Percentiles rank a stretch among this genome's conserved stretches.
These are phyloP conservation scores for Ridgeia piscesae DNA, from an alignment of 1,140 invertebrate genomes.

Conservation along the genomic window DNA sequence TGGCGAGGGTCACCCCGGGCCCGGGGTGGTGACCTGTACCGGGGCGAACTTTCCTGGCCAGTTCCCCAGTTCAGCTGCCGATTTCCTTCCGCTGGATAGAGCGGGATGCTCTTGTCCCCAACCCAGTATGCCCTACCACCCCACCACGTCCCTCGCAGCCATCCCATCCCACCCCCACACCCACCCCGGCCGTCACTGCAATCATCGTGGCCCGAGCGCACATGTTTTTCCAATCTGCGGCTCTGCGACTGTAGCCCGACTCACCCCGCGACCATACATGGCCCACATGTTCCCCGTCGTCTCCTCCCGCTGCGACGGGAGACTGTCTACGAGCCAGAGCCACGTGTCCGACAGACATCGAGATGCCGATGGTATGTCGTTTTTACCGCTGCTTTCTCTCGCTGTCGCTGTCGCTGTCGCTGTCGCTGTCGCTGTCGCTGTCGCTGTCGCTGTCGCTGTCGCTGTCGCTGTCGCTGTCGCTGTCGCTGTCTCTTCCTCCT, in stretches of 20 bases:
- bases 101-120: not conserved
- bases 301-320: not conserved
- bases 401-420: no score
- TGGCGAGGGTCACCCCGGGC: not conserved
- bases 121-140: no score
- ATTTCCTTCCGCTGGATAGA: not conserved
- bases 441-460: no score
- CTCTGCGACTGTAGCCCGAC: not conserved
- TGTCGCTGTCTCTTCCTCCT: no score
- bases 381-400: not conserved
- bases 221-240: not conserved
- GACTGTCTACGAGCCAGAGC: not conserved
- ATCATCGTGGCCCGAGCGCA: not conserved
- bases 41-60: not conserved
- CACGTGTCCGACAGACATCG: not conserved
- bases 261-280: not conserved
- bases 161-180: no score
- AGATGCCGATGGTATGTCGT: not conserved
- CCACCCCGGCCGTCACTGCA: not conserved
- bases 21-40: not conserved
- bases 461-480: no score
- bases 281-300: not conserved
- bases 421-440: no score
- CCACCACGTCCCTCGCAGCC: no score
- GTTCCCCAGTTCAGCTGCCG: not conserved